Evolutionary conservation across 1,140 invertebrate species (phyloP).

Genomic region (Brachionus manjavacas): DNA sequence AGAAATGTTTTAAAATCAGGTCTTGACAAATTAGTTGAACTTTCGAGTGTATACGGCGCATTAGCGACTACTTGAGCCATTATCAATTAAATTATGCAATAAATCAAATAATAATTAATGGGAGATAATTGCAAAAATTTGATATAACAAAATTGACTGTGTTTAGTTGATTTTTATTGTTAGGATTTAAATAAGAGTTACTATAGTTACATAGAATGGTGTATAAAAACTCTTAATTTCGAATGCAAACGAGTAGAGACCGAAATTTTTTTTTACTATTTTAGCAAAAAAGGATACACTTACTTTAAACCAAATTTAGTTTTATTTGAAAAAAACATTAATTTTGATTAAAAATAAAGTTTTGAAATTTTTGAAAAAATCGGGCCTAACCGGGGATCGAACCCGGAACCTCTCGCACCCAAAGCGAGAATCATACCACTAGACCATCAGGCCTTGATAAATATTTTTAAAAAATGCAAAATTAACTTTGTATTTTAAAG

Average conservation of each 20-base stretch:
- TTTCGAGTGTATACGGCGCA: constrained; percentile 13
- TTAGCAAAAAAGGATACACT: background rate
- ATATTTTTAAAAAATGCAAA: background rate
- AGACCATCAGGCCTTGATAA: constrained; percentile 13
- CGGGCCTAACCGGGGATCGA: constrained; percentile 29
- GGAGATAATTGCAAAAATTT: background rate
- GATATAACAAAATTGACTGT: background rate
- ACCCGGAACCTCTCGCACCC: constrained; percentile 33
- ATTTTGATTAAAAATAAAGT: background rate
- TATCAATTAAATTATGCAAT: background rate
- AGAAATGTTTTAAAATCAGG: constrained; percentile 33
- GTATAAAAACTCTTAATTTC: background rate
- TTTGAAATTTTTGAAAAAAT: background rate
- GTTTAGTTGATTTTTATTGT: constrained; percentile 8
- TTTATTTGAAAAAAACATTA: background rate
- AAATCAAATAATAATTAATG: background rate
- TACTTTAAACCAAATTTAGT: background rate
- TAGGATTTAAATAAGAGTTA: background rate
- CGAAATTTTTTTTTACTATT: background rate
- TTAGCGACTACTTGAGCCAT: constrained; percentile 24
- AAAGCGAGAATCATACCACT: constrained; percentile 37
- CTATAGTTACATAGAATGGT: constrained; percentile 11
- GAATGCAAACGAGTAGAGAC: background rate
- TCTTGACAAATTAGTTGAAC: background rate
- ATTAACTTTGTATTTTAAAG: background rate